phyloP scores from a whole-genome alignment of 2,888 invertebrate genomes.

The Tetragonisca angustula region DNA sequence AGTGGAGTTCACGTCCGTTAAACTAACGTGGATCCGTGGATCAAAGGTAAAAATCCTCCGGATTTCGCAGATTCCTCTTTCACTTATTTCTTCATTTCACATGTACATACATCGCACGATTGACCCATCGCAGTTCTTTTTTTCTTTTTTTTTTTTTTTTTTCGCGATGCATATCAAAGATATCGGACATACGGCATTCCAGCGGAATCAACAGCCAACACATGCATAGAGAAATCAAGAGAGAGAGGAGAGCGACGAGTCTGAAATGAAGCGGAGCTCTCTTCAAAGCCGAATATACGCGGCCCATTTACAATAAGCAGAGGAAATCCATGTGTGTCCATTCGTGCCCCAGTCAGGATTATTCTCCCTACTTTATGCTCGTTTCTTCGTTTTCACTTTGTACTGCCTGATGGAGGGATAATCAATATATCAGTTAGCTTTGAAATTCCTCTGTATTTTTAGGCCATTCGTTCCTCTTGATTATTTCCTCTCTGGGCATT shows the following conservation, averaged over 20 bases:
- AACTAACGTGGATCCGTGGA: background rate
- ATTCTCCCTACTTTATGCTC: conserved; percentile 12
- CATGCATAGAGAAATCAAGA: too few relatives aligned
- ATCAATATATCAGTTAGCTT: conserved; percentile 9
- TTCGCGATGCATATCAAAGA: conserved; percentile 38
- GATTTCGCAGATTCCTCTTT: conserved; percentile 23
- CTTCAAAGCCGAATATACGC: conserved; percentile 35
- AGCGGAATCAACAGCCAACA: conserved; percentile 21
- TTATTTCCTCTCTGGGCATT: background rate
- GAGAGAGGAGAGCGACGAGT: background rate
- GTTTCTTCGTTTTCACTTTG: conserved; percentile 27
- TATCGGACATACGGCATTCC: conserved; percentile 29
- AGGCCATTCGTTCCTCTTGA: background rate
- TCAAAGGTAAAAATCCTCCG: conserved; percentile 23
- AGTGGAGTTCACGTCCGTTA: background rate
- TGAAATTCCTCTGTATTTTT: background rate
- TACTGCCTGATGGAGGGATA: background rate
- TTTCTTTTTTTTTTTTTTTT: conserved; percentile 12
- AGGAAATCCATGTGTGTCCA: conserved; percentile 31
- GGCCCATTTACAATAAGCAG: conserved; percentile 45
- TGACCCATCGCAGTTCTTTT: conserved; percentile 11
- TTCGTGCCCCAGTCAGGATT: conserved; percentile 13
- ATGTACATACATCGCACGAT: conserved; percentile 31
- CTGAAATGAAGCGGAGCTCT: conserved; percentile 39
- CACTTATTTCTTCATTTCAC: conserved; percentile 41